Evolutionary conservation across 2,888 invertebrate genomes (phyloP), one percentile per base, ranked within the genome.

Genomic region (Eupithecia inturbata): DNA sequence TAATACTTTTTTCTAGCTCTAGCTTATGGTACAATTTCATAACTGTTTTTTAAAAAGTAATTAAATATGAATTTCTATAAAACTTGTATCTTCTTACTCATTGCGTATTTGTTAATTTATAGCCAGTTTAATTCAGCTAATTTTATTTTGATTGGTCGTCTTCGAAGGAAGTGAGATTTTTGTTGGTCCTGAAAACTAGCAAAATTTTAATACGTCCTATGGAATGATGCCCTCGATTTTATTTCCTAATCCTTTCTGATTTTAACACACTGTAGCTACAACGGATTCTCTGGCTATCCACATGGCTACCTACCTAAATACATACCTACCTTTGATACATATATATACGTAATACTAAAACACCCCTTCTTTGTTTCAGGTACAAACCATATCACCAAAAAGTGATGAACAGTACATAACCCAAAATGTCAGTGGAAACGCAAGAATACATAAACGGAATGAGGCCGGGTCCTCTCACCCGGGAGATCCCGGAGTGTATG

Each of bases 401-500:
- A 88, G 88, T 87, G 84, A 89, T 89, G 87, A 79, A 82, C 72
- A 86, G 85, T 82, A 80, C 78, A 79, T 82, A 76, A 73, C 69
- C 71, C 74, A 87, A 83, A 81, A 91, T 92, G 92, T 88, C 91
- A 16, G 85, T 84, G 69, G 91, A 93, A 83, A 89, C 91, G 6
- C 91, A 92, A 77, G 93, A 94, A 77, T 93, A 94, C 77, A 85
- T 92, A 60, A 92, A 91, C 75, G 94, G 93, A 62, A 87, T 91
- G 85, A 87, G 85, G 82, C 91, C 90, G 2, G 94, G 94, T 1
- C 93, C 94, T 41, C 85, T 94, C 10, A 93, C 94, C 0, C 87
- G 92, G 70, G 94, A 94, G 82, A 94, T 94, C 53, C 94, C 94
- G 14, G 94, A 93, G 74, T 94, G 94, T 77, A 94, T 94, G 93